phyloP scores from a whole-genome alignment of 2,888 invertebrate genomes.

The Pomacea canaliculata region DNA sequence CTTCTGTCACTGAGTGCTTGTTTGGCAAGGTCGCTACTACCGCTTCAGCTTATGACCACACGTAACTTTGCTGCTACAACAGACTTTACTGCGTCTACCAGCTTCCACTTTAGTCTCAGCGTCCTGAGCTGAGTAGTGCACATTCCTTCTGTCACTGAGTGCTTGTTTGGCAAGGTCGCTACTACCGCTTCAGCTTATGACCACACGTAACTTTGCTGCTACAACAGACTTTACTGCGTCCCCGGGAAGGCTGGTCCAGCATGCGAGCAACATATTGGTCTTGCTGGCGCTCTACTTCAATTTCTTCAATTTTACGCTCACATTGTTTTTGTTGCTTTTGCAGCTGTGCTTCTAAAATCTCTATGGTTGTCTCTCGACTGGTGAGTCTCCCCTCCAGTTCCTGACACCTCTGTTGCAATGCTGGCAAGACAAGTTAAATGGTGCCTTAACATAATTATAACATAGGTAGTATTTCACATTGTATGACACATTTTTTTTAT shows the following conservation, averaged over 20 bases:
- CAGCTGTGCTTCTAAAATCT: conserved; percentile 41
- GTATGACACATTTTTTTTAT: too few species aligned
- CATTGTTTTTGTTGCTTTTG: conserved; percentile 42
- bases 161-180: too few species aligned
- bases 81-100: conserved; percentile 4
- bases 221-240: neutral
- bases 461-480: too few species aligned
- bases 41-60: too few species aligned
- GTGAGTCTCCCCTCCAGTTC: conserved; percentile 44
- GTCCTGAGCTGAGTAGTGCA: too few species aligned
- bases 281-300: conserved; percentile 35
- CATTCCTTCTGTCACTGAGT: too few species aligned
- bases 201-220: neutral
- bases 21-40: too few species aligned
- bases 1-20: too few species aligned
- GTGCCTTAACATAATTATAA: too few species aligned
- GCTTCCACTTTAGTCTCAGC: too few species aligned
- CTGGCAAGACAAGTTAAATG: conserved; percentile 1
- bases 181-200: too few species aligned
- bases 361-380: conserved; percentile 44
- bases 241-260: conserved; percentile 20
- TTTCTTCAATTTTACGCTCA: conserved; percentile 31
- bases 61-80: neutral
- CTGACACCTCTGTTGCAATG: conserved; percentile 31
- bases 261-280: conserved; percentile 35